phyloP scores from a whole-genome alignment of 1,140 invertebrate species.

The Drosophila pachea region DNA sequence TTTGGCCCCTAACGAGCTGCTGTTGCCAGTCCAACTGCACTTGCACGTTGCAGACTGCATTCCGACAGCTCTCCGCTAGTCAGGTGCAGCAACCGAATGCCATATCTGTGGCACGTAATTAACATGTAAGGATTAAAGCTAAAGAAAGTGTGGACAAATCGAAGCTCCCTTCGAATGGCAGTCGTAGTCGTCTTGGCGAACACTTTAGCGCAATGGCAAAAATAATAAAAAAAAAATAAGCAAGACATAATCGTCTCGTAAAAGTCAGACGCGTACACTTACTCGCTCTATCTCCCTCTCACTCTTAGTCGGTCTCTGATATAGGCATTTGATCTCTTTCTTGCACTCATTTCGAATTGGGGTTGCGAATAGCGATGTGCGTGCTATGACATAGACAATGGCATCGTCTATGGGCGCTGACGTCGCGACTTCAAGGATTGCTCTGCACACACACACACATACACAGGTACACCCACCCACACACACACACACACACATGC shows the following conservation, averaged over 20 bases:
- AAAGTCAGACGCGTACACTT: slow-evolving; percentile 72
- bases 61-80: too few species aligned
- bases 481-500: slow-evolving; percentile 17
- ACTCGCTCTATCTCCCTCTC: slow-evolving; percentile 30
- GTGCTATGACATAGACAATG: slow-evolving; percentile 71
- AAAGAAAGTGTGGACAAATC: not conserved
- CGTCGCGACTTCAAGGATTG: slow-evolving; percentile 36
- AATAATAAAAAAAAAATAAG: slow-evolving; percentile 78
- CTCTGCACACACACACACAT: slow-evolving; percentile 24
- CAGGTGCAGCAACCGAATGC: not conserved
- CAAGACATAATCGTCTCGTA: slow-evolving; percentile 76
- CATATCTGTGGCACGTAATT: slow-evolving; percentile 14
- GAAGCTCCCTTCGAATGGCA: not conserved
- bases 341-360: not conserved
- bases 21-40: slow-evolving; percentile 12
- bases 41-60: too few species aligned
- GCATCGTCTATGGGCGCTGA: slow-evolving; percentile 29
- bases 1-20: slow-evolving; percentile 30
- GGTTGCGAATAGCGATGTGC: slow-evolving; percentile 27
- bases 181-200: slow-evolving; percentile 47
- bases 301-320: not conserved
- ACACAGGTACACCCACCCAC: slow-evolving; percentile 3
- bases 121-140: slow-evolving; percentile 20
- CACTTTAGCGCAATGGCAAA: slow-evolving; percentile 71
- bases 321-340: not conserved